A percentile compares a stretch with the other conserved stretches of the same genome.
Evolutionary conservation across 2,888 invertebrate species (phyloP).

Genomic region (Chromoteleia sp.): DNA sequence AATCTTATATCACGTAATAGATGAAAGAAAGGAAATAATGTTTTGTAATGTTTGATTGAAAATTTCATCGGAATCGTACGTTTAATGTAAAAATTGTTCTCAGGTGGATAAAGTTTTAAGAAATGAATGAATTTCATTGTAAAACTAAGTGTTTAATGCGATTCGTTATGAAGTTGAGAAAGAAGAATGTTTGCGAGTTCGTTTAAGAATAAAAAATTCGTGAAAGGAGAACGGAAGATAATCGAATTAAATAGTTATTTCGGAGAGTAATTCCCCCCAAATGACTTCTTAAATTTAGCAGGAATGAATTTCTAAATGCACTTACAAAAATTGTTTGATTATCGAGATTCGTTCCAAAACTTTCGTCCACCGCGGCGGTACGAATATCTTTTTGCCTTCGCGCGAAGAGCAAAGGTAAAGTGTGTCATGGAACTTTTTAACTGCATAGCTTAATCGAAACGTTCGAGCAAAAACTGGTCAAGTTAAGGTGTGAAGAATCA

Average conservation of each 20-base stretch:
- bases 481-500: constrained; percentile 23
- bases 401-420: constrained; percentile 49
- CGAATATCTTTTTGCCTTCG: constrained; percentile 39
- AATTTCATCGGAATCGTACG: background rate
- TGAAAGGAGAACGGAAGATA: constrained; percentile 7
- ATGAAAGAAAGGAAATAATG: background rate
- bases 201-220: constrained; percentile 25
- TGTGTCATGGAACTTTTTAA: constrained; percentile 61
- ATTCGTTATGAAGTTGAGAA: constrained; percentile 21
- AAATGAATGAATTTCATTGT: constrained; percentile 20
- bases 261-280: constrained; percentile 49
- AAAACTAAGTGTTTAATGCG: constrained; percentile 24
- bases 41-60: constrained; percentile 2
- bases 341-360: constrained; percentile 59
- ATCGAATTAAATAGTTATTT: constrained; percentile 54
- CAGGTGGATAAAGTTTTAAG: constrained; percentile 3
- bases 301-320: constrained; percentile 67
- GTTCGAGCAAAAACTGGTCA: constrained; percentile 39
- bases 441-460: constrained; percentile 48
- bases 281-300: constrained; percentile 57
- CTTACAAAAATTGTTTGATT: constrained; percentile 67
- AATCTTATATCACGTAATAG: too few relatives aligned
- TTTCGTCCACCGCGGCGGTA: constrained; percentile 15
- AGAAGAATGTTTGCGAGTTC: constrained; percentile 40
- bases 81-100: constrained; percentile 4